Evolutionary conservation across 2,113 vertebrate species (phyloP).

Genomic region (Muntiacus muntjak): DNA sequence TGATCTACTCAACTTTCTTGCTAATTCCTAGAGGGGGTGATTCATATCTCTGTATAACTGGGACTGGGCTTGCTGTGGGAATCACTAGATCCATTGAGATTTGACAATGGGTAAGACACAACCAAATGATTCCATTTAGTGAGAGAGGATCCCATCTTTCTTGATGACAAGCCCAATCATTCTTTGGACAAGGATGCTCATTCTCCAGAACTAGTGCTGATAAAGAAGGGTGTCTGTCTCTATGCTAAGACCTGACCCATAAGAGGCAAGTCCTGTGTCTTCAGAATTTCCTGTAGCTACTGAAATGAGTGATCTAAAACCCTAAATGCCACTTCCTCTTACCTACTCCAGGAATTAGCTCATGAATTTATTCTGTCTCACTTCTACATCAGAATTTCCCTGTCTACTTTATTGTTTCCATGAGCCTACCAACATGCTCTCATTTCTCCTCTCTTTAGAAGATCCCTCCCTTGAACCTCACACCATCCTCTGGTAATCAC

Average conservation of each 20-base stretch:
- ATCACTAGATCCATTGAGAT: neutral
- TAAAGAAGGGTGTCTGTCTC: neutral
- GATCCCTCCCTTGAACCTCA: neutral
- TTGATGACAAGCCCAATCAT: neutral
- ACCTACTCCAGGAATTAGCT: neutral
- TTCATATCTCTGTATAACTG: neutral
- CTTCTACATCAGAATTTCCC: neutral
- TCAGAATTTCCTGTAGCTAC: neutral
- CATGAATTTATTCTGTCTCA: neutral
- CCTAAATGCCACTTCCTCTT: neutral
- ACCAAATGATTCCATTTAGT: neutral
- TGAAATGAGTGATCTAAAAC: neutral
- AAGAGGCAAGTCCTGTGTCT: neutral
- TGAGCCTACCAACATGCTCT: neutral
- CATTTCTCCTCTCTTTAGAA: neutral
- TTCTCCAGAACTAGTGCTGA: neutral
- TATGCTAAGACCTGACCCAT: too few relatives aligned
- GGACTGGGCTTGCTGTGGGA: neutral
- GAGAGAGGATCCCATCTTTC: neutral
- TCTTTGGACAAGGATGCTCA: neutral
- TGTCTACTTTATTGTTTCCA: neutral
- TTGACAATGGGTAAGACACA: neutral
- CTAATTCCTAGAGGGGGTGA: neutral
- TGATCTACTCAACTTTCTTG: neutral
- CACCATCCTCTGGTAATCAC: neutral